A percentile compares a stretch with the other conserved stretches of the same genome.
Conservation (phyloP, 2,113 vertebrate species). For the Callionymus lyra region DNA sequence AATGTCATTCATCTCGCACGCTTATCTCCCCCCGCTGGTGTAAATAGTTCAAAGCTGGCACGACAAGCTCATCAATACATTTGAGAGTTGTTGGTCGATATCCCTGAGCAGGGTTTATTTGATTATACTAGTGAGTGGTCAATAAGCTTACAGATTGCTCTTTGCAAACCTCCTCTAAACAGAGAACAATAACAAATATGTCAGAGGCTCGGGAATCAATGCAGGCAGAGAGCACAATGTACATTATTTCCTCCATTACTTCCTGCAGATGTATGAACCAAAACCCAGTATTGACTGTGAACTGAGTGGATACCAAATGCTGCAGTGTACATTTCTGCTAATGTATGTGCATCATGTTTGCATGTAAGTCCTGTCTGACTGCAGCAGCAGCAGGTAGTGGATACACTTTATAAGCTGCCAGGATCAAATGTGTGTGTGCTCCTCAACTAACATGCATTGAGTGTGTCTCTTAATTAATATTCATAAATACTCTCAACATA, state of each 20-base stretch:
- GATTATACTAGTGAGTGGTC: conserved; percentile 33
- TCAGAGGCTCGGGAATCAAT: no score
- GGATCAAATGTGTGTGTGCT: conserved; percentile 14
- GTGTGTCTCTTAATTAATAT: conserved; percentile 38
- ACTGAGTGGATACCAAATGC: conserved; percentile 1
- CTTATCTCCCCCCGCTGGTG: no score
- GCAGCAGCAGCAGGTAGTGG: conserved; percentile 12
- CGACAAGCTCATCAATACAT: no score
- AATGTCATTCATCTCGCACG: no score
- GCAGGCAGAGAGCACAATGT: conserved; percentile 7
- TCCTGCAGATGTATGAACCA: conserved; percentile 15
- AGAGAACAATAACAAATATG: conserved; percentile 20
- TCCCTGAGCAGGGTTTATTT: conserved; percentile 34
- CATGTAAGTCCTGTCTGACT: background rate
- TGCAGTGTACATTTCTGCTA: conserved; percentile 15
- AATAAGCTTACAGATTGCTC: conserved; percentile 39
- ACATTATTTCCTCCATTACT: conserved; percentile 10
- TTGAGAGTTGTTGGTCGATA: conserved; percentile 22
- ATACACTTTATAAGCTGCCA: conserved; percentile 16
- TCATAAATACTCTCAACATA: conserved; percentile 50
- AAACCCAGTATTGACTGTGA: conserved; percentile 7
- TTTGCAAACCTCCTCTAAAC: conserved; percentile 30
- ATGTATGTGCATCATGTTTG: conserved; percentile 1
- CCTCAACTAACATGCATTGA: conserved; percentile 2
- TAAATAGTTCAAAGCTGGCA: no score